Evolutionary conservation across 1,140 invertebrate genomes (phyloP), one percentile per base, ranked within the genome.

Genomic region (Drosophila pandora): DNA sequence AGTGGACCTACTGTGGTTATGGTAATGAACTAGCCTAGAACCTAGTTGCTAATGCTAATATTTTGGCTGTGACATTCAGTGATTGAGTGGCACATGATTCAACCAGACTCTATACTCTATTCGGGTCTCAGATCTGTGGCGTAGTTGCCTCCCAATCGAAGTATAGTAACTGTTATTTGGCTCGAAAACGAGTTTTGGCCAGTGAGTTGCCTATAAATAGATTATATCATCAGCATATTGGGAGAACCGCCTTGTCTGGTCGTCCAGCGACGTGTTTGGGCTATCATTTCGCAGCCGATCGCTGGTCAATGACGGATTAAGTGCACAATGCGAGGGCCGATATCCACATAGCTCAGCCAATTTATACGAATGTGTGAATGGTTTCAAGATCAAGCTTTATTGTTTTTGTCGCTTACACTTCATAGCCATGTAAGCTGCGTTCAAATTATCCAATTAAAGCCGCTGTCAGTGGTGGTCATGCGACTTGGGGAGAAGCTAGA

Each of bases 391-490:
- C 77, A 76, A 43, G 43, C 37, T 54, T 70, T 67, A 67, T 83
- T 78, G 56, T 69, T 53, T 71, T 41, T 7, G 48, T 32, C 56
- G 17, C 25, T 32, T 22, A 61, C 53, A 58, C 64, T 70, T 21
- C 48, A 60, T 21, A 71, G 49, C 52, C 54, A 43, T 63, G 64
- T 77, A 58, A 75, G 68, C 63, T 49, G 17, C 67, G 62, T 57
- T 80, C 55, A 74, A 89, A 79, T 88, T 87, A 87, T 87, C 79
- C 82, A 88, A 87, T 87, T 87, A 87, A 82, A 79, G 53, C 48
- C 48, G 21, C 7, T 70, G 65, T 68, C 59, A 58, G 65, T 75
- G 67, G 67, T 55, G 55, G 65, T 75, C 72, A 62, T 45, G 54
- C 52, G 56, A 59, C 64, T 21, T 23, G 50, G 41, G 45, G 45